Percentiles rank a stretch among this genome's conserved stretches.
phyloP scores from a whole-genome alignment of 2,797 vertebrate genomes.

The Thaleichthys pacificus region DNA sequence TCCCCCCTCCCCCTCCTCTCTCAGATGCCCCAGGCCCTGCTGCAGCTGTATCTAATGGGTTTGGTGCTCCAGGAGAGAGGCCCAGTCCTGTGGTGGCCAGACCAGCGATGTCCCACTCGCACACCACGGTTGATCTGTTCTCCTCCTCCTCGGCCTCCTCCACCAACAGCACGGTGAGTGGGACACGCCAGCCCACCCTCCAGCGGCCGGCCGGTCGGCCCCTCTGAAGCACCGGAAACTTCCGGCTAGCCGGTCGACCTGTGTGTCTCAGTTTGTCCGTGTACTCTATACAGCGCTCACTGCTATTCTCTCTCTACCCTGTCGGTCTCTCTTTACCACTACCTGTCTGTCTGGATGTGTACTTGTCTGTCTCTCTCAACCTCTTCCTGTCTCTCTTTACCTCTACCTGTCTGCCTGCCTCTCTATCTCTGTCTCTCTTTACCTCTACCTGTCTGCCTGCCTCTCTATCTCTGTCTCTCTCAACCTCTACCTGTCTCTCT shows the following conservation, averaged over 20 bases:
- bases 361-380: background rate
- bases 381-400: background rate
- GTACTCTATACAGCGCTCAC: background rate
- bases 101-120: conserved; percentile 55
- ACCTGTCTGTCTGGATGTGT: background rate
- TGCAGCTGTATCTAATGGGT: conserved; percentile 73
- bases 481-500: background rate
- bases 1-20: conserved; percentile 6
- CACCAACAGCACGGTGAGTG: conserved; percentile 76
- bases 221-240: no score
- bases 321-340: background rate
- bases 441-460: background rate
- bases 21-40: conserved; percentile 84
- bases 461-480: background rate
- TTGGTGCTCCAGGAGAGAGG: conserved; percentile 59
- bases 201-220: no score
- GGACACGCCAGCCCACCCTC: background rate
- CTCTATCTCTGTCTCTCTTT: background rate
- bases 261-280: no score
- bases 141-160: conserved; percentile 77
- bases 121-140: conserved; percentile 81
- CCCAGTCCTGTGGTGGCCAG: conserved; percentile 63
- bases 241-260: no score
- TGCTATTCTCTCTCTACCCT: background rate
- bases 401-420: background rate